Evolutionary conservation across 2,888 invertebrate species (phyloP).

Genomic region (Drosophila borborema): DNA sequence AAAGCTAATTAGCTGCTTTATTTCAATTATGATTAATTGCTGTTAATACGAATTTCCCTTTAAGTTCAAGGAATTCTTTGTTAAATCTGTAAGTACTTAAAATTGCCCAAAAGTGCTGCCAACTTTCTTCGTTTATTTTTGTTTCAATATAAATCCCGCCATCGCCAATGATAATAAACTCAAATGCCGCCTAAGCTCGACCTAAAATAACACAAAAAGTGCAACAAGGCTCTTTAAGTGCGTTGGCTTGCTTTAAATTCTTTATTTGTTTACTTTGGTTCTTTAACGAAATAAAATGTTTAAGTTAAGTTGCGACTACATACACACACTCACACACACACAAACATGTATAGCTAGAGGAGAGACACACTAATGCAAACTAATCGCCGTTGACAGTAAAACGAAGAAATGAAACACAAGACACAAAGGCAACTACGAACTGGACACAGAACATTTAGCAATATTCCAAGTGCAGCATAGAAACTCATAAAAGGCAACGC

Average conservation of each 20-base stretch:
- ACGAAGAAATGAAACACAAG: constrained; percentile 50
- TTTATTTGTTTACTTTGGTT: constrained; percentile 33
- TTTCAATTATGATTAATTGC: constrained; percentile 29
- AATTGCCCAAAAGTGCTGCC: constrained; percentile 8
- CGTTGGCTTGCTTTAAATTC: constrained; percentile 65
- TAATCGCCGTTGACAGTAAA: constrained; percentile 74
- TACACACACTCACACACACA: constrained; percentile 18
- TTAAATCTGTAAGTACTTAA: not conserved
- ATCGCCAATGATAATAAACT: constrained; percentile 19
- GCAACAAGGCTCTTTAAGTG: constrained; percentile 44
- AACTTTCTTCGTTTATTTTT: not conserved
- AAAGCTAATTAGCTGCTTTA: constrained; percentile 27
- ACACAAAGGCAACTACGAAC: constrained; percentile 21
- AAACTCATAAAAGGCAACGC: constrained; percentile 50
- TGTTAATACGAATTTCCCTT: not conserved
- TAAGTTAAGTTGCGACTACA: constrained; percentile 18
- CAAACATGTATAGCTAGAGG: constrained; percentile 6
- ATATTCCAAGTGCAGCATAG: constrained; percentile 34
- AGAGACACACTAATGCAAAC: constrained; percentile 63
- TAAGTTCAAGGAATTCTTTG: not conserved
- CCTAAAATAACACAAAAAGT: constrained; percentile 49
- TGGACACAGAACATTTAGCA: constrained; percentile 45
- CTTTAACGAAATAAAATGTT: constrained; percentile 39
- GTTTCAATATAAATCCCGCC: not conserved
- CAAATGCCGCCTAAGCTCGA: constrained; percentile 21